These are phyloP conservation scores for Gila orcuttii DNA, from an alignment of 2,113 vertebrate species.

Conservation along the genomic window DNA sequence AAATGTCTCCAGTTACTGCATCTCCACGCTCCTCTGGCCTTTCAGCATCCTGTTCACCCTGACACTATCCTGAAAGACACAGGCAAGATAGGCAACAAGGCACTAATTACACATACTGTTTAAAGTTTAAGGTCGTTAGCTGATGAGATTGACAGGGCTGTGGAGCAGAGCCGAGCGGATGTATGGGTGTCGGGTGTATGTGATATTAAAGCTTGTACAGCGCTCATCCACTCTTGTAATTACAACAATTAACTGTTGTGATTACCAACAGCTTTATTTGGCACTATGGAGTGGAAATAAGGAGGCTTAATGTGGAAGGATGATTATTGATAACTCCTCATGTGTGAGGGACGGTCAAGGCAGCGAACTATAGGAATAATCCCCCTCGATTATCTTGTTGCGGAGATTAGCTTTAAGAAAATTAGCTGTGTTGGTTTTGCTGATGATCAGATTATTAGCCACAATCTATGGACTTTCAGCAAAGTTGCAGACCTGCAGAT, in stretches of 20 bases:
- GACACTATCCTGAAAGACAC: background rate
- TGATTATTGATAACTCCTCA: slow-evolving; percentile 36
- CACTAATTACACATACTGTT: background rate
- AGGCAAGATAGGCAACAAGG: slow-evolving; percentile 2
- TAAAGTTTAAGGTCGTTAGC: slow-evolving; percentile 16
- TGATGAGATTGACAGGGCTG: slow-evolving; percentile 4
- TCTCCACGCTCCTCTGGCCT: slow-evolving; percentile 21
- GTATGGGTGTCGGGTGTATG: background rate
- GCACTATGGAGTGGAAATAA: slow-evolving; percentile 18
- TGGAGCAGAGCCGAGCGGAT: background rate
- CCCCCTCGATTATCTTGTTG: slow-evolving; percentile 38
- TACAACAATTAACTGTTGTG: slow-evolving; percentile 39
- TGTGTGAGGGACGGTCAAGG: slow-evolving; percentile 40
- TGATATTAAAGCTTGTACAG: slow-evolving; percentile 3
- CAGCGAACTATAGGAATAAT: slow-evolving; percentile 44
- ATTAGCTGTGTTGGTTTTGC: slow-evolving; percentile 61
- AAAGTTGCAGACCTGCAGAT: slow-evolving; percentile 59
- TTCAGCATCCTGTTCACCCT: background rate
- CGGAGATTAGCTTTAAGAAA: slow-evolving; percentile 63
- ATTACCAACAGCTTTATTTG: slow-evolving; percentile 48
- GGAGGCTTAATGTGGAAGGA: slow-evolving; percentile 10
- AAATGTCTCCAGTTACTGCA: slow-evolving; percentile 45
- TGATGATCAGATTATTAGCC: slow-evolving; percentile 71
- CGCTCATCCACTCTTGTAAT: slow-evolving; percentile 34
- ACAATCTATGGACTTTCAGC: slow-evolving; percentile 64